Percentiles rank a stretch among this genome's conserved stretches.
Evolutionary conservation across 2,113 vertebrate genomes (phyloP).

Genomic region (Thunnus thynnus): DNA sequence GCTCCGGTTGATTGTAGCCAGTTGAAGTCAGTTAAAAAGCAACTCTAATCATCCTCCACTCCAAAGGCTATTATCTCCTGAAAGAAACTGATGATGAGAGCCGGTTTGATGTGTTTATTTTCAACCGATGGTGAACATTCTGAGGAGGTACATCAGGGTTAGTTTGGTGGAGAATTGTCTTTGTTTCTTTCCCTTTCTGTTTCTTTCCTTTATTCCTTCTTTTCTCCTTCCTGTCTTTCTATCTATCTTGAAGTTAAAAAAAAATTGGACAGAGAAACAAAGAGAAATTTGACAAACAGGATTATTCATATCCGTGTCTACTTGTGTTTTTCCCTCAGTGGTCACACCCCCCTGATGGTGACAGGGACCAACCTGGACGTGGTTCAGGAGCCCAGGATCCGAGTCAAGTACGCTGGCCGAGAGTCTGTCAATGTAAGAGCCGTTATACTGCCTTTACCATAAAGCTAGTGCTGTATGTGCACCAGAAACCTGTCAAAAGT

Average conservation of each 20-base stretch:
- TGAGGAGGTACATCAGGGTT: conserved; percentile 17
- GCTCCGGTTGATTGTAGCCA: conserved; percentile 50
- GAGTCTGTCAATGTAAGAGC: conserved; percentile 96
- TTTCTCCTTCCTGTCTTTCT: neutral
- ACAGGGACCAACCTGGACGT: conserved; percentile 96
- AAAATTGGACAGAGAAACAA: neutral
- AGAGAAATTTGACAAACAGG: neutral
- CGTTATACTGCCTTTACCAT: neutral
- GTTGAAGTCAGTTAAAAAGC: conserved; percentile 62
- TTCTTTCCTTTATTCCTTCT: too few species aligned
- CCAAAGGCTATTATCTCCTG: conserved; percentile 65
- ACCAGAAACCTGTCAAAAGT: neutral
- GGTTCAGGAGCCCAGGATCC: conserved; percentile 95
- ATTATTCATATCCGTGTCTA: neutral
- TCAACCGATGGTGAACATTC: conserved; percentile 35
- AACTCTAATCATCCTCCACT: conserved; percentile 65
- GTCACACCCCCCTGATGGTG: conserved; percentile 93
- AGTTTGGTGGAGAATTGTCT: conserved; percentile 32
- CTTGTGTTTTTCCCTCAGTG: conserved; percentile 82
- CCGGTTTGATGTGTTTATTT: conserved; percentile 33
- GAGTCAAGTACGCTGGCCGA: conserved; percentile 92
- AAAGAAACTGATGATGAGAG: conserved; percentile 50
- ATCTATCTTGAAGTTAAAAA: neutral
- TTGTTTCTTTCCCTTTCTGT: neutral
- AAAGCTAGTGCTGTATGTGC: neutral